Evolutionary conservation across 2,113 vertebrate genomes (phyloP), one percentile per base, ranked within the genome.

Genomic region (Sceloporus tristichus): DNA sequence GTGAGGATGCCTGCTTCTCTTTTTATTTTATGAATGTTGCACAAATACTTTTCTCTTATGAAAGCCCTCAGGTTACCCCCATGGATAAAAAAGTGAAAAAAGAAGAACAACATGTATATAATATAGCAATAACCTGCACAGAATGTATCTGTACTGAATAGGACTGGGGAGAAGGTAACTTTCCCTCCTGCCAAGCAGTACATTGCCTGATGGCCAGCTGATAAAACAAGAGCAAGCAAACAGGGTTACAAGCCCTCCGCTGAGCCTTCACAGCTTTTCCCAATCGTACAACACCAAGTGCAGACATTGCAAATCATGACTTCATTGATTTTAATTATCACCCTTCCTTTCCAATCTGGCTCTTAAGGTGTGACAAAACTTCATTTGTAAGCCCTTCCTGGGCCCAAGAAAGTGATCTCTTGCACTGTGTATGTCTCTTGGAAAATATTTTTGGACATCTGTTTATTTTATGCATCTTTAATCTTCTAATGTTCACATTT

Each of bases 181-280:
- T 88, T 87, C 81, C 29, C 77, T 92, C 90, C 90, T 94, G 92
- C 91, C 93, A 92, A 90, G 89, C 90, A 91, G 92, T 92, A 88
- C 0, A 80, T 38, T 29, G 9, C 1, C 48, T 34, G 16, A 14
- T 25, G 73, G 29, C 0, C 0, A 0, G 0, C 91, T 0, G 0
- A 87, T 78, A 62, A 94, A 88, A 91, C 88, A 87, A 88, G 88
- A 81, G 74, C 29, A 82, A 93, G 40, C 34, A 85, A 93, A 29
- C 34, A 62, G 9, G 68, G 62, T 59, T 91, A 87, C 27, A 92
- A 90, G 74, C 87, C 27, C 56, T 88, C 68, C 83, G 38, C 88
- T 71, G 89, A 88, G 56, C 82, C 85, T 0, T 0, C 76, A 74
- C 68, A 85, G 79, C 86, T 90, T 90, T 82, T 0, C 0, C 38